phyloP scores from a whole-genome alignment of 2,797 vertebrate species.

The Nasua narica region DNA sequence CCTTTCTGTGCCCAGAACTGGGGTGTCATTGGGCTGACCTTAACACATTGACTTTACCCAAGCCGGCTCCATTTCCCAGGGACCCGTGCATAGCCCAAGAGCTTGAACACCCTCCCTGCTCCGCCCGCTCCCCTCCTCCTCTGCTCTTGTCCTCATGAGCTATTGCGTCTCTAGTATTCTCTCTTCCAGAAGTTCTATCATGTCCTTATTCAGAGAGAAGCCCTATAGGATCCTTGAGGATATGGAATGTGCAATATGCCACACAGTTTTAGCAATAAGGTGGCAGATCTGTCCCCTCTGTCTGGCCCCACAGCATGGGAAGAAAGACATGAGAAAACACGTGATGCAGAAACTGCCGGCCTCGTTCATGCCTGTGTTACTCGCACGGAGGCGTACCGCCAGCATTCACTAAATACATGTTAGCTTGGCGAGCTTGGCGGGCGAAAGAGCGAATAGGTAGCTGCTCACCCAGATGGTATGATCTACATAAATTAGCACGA shows the following conservation, averaged over 20 bases:
- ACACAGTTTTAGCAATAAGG: neutral
- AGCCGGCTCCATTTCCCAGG: neutral
- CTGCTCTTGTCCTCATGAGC: neutral
- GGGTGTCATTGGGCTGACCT: neutral
- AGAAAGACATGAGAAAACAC: neutral
- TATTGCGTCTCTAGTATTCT: neutral
- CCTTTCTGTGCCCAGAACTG: neutral
- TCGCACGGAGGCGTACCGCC: accelerated
- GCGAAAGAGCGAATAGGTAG: neutral
- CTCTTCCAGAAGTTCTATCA: neutral
- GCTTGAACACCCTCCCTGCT: accelerated
- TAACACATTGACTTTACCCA: neutral
- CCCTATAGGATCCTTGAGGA: neutral
- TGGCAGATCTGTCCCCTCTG: neutral
- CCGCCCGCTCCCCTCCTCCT: accelerated
- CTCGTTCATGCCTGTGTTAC: neutral
- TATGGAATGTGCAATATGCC: accelerated
- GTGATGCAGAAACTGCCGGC: accelerated
- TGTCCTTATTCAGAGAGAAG: neutral
- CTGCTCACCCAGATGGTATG: neutral
- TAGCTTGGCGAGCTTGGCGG: neutral
- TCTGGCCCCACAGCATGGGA: neutral
- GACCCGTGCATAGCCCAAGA: neutral
- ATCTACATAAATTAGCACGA: neutral
- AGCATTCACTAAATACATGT: neutral